Evolutionary conservation across 2,113 vertebrate genomes (phyloP), one percentile per base, ranked within the genome.

Genomic region (Psephotus haematonotus): DNA sequence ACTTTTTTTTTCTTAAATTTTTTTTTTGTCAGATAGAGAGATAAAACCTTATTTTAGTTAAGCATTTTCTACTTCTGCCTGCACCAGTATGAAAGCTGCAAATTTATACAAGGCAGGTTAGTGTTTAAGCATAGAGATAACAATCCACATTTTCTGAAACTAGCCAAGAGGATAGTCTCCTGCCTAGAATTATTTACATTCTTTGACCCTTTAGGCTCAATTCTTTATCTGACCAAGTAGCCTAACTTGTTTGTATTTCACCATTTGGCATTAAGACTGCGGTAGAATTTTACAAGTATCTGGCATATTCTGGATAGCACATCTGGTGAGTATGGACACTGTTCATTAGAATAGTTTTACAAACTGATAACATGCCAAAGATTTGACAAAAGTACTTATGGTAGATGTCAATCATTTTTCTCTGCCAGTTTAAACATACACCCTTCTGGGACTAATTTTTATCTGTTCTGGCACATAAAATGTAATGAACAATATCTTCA

Each of bases 361-460:
- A 88, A 92, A 82, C 46, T 77, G 76, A 86, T 86, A 94, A 82
- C 72, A 71, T 27, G 37, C 86, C 95, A 94, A 86, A 93, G 77
- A 49, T 69, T 92, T 96, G 92, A 96, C 85, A 96, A 97, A 97
- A 97, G 59, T 93, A 90, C 90, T 97, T 93, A 92, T 81, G 96
- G 79, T 94, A 95, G 67, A 86, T 81, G 90, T 65, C 88, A 94
- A 50, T 95, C 88, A 93, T 91, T 94, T 93, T 93, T 74, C 79
- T 81, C 74, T 93, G 41, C 55, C 64, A 91, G 46, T 84, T 93
- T 95, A 95, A 95, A 77, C 86, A 71, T 13, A n/a, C 72, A 63
- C 33, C 86, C 90, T 96, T 94, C 70, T 95, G 85, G 76, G 92
- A 92, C 92, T 82, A 90, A 44, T 72, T 87, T 90, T 93, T 62